phyloP scores from a whole-genome alignment of 2,888 invertebrate species.

The Asteroscopus sphinx region DNA sequence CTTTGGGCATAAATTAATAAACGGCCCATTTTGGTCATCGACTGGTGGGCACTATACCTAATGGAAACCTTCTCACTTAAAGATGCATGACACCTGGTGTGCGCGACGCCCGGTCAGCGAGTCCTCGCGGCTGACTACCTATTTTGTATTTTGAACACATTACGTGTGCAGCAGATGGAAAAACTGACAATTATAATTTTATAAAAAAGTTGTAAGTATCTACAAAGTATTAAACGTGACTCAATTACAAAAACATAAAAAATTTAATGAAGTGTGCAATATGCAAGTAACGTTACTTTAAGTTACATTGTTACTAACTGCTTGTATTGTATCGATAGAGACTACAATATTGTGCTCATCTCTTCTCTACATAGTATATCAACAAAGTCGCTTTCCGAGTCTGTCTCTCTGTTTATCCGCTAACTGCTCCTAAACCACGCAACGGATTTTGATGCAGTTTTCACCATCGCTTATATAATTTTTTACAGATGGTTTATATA shows the following conservation, averaged over 20 bases:
- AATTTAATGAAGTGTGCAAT: not conserved
- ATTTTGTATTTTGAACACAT: conserved; percentile 36
- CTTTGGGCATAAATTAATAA: conserved; percentile 39
- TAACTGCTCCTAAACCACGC: too few species aligned
- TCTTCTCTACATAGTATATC: too few species aligned
- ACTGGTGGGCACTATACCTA: conserved; percentile 30
- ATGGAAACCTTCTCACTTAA: conserved; percentile 39
- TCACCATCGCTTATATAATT: too few species aligned
- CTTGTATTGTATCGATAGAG: too few species aligned
- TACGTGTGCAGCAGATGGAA: conserved; percentile 35
- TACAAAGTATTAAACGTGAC: not conserved
- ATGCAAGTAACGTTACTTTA: not conserved
- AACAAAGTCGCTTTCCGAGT: too few species aligned
- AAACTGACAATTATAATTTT: conserved; percentile 12
- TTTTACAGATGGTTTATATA: too few species aligned
- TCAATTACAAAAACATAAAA: not conserved
- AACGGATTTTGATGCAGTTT: too few species aligned
- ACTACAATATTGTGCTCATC: too few species aligned
- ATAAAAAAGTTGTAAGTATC: conserved; percentile 1
- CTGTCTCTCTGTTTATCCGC: too few species aligned
- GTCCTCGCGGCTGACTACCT: not conserved
- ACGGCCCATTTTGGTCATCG: conserved; percentile 37
- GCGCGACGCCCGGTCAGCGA: conserved; percentile 1
- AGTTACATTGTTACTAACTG: too few species aligned
- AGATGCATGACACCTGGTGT: conserved; percentile 41